Conservation (phyloP, 2,888 invertebrate species). For the Pachydiplax longipennis region DNA sequence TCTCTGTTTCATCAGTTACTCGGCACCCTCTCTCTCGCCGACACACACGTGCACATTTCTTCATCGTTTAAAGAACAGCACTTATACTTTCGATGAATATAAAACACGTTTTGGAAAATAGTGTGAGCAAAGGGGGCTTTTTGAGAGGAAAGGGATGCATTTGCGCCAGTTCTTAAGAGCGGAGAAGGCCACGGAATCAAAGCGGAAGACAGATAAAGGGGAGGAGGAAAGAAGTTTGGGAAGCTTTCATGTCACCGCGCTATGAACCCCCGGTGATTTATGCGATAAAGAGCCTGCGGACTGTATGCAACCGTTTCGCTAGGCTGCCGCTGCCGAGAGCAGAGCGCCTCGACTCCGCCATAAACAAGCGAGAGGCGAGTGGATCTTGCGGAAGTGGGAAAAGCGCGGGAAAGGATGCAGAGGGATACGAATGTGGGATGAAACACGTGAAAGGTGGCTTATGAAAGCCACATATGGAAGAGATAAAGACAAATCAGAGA, state of each 20-base stretch:
- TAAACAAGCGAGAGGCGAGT: neutral
- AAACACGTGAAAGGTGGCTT: neutral
- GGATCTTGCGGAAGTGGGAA: neutral
- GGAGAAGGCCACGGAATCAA: neutral
- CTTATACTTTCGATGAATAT: neutral
- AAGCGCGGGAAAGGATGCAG: neutral
- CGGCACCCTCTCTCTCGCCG: too few relatives aligned
- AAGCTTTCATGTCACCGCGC: neutral
- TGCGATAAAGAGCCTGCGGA: neutral
- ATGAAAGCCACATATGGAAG: neutral
- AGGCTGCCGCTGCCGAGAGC: neutral
- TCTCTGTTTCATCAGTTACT: too few relatives aligned
- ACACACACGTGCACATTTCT: too few relatives aligned
- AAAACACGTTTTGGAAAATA: neutral
- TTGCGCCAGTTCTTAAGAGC: neutral
- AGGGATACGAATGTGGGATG: neutral
- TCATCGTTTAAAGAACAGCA: neutral
- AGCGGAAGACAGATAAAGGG: neutral
- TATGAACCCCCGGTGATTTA: neutral
- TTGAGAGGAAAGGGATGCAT: neutral
- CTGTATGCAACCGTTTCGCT: neutral
- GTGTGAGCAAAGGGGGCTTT: neutral
- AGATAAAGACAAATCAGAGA: neutral
- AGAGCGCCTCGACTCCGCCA: neutral
- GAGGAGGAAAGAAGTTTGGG: neutral